Conservation (phyloP, 1,140 invertebrate genomes). For the Nebria ingens region DNA sequence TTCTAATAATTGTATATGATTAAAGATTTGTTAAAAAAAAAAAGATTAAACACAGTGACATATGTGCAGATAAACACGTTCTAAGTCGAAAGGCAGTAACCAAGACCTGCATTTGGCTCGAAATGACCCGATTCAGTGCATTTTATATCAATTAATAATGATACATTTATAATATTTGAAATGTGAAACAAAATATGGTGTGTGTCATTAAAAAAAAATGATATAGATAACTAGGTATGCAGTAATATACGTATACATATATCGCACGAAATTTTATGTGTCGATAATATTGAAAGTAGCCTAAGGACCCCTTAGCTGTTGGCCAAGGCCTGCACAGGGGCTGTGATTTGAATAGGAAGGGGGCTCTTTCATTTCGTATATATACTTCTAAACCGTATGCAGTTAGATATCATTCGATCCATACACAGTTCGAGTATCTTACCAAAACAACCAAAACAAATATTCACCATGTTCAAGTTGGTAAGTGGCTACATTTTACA, state of each 20-base stretch:
- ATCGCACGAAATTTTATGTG: too few relatives aligned
- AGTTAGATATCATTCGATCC: constrained; percentile 1
- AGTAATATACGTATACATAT: too few relatives aligned
- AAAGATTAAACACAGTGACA: background rate
- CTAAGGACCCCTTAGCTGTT: background rate
- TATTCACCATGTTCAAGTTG: constrained; percentile 34
- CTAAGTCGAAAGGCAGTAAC: constrained; percentile 4
- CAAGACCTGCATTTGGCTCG: constrained; percentile 2
- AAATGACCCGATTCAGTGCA: background rate
- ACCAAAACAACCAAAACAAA: constrained; percentile 16
- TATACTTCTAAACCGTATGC: background rate
- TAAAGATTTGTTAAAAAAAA: too few relatives aligned
- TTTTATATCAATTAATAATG: too few relatives aligned
- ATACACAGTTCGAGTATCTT: constrained; percentile 19
- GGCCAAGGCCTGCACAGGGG: background rate
- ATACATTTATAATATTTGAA: too few relatives aligned
- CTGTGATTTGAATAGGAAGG: background rate
- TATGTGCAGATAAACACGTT: background rate
- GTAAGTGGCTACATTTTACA: constrained; percentile 26
- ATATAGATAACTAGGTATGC: too few relatives aligned
- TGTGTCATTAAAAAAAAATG: too few relatives aligned
- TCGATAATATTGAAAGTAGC: constrained; percentile 5
- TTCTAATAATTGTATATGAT: too few relatives aligned
- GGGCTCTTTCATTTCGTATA: background rate
- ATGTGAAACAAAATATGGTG: too few relatives aligned